Conservation (phyloP, 2,113 vertebrate species). For the Opisthocomus hoazin region DNA sequence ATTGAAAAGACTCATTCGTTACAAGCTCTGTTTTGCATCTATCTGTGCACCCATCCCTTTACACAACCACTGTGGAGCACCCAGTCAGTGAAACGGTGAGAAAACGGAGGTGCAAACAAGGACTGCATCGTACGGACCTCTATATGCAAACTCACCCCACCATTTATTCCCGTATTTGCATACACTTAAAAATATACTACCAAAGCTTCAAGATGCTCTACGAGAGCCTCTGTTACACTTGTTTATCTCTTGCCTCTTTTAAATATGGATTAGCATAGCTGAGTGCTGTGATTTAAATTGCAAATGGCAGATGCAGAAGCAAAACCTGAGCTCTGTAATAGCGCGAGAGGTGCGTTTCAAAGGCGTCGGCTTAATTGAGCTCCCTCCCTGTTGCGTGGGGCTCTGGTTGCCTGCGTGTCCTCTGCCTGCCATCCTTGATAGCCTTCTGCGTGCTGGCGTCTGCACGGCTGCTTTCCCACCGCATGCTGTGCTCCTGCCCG, state of each 20-base stretch:
- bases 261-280: background rate
- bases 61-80: background rate
- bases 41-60: background rate
- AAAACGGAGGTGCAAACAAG: background rate
- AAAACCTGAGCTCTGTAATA: background rate
- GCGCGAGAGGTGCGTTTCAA: background rate
- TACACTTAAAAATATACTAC: background rate
- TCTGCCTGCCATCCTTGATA: background rate
- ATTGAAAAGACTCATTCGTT: background rate
- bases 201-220: background rate
- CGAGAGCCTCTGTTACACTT: background rate
- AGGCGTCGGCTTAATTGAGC: background rate
- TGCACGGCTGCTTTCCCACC: background rate
- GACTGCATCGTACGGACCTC: background rate
- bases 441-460: background rate
- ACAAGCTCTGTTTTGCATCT: background rate
- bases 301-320: background rate
- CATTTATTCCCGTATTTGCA: background rate
- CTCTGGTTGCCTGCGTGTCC: background rate
- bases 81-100: background rate
- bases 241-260: background rate
- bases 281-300: slow-evolving; percentile 4
- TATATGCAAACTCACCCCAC: background rate
- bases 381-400: background rate
- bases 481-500: background rate